phyloP scores from a whole-genome alignment of 2,797 vertebrate species.

The Limosa lapponica region DNA sequence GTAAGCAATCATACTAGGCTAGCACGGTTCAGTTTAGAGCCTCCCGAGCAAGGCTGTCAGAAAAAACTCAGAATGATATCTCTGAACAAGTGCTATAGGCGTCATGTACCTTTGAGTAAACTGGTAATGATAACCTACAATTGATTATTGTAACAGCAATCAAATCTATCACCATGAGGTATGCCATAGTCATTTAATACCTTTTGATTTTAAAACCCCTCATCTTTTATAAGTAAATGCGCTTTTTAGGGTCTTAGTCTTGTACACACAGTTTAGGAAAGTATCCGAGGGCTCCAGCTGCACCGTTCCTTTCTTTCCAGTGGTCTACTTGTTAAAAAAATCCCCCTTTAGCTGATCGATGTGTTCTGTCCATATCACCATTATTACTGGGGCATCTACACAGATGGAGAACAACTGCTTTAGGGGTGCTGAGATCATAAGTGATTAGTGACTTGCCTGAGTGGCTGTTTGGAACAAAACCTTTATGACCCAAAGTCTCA shows the following conservation, averaged over 20 bases:
- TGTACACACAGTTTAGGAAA: not conserved
- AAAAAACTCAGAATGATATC: not conserved
- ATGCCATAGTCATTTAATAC: not conserved
- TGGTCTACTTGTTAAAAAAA: not conserved
- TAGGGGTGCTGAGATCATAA: not conserved
- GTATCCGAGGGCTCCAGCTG: not conserved
- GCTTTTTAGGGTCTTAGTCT: not conserved
- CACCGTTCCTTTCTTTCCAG: not conserved
- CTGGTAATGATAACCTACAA: not conserved
- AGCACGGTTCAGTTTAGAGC: not conserved
- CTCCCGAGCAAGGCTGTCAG: not conserved
- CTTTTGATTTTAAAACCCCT: not conserved
- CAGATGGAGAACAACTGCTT: not conserved
- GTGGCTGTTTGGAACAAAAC: not conserved
- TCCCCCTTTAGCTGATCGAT: not conserved
- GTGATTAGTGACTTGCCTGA: not conserved
- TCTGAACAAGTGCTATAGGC: not conserved
- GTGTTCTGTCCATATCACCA: not conserved
- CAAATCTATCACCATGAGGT: not conserved
- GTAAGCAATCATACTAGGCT: not conserved
- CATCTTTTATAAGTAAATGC: not conserved
- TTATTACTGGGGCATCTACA: not conserved
- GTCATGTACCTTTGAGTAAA: not conserved
- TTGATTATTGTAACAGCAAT: not conserved
- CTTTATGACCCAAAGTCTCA: accelerated